Conservation (phyloP, 2,113 vertebrate species). For the Carlito syrichta region DNA sequence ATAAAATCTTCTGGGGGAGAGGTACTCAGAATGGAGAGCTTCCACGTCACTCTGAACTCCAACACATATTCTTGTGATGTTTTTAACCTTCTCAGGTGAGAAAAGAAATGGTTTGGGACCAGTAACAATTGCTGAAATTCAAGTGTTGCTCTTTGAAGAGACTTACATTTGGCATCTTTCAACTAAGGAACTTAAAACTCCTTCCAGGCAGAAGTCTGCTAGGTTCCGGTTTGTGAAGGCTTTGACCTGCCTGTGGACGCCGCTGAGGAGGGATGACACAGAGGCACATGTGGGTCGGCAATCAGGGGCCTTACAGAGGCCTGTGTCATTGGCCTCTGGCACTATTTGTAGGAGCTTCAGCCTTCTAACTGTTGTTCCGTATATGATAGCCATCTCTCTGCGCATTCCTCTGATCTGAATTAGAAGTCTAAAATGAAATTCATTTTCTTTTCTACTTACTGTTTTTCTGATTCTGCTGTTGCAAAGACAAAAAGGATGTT, state of each 20-base stretch:
- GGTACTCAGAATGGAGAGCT: neutral
- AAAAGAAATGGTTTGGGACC: neutral
- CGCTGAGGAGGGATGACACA: neutral
- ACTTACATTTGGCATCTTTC: slow-evolving; percentile 5
- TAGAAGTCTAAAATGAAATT: slow-evolving; percentile 20
- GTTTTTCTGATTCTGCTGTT: neutral
- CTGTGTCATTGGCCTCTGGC: neutral
- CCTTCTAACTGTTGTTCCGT: neutral
- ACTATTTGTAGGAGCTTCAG: slow-evolving; percentile 6
- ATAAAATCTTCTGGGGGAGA: neutral
- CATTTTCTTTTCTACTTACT: neutral
- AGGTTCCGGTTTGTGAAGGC: neutral
- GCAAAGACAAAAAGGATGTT: neutral
- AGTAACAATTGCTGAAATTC: neutral
- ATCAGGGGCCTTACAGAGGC: neutral
- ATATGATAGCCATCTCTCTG: neutral
- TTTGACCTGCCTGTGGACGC: neutral
- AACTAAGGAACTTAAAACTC: neutral
- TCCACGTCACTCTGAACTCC: neutral
- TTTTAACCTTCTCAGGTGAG: slow-evolving; percentile 9
- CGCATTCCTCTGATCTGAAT: neutral
- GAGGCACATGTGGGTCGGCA: neutral
- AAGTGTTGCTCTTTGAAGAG: neutral
- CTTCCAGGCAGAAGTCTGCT: neutral
- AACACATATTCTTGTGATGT: neutral